phyloP scores from a whole-genome alignment of 2,888 invertebrate species.

The Microplitis deprimator region DNA sequence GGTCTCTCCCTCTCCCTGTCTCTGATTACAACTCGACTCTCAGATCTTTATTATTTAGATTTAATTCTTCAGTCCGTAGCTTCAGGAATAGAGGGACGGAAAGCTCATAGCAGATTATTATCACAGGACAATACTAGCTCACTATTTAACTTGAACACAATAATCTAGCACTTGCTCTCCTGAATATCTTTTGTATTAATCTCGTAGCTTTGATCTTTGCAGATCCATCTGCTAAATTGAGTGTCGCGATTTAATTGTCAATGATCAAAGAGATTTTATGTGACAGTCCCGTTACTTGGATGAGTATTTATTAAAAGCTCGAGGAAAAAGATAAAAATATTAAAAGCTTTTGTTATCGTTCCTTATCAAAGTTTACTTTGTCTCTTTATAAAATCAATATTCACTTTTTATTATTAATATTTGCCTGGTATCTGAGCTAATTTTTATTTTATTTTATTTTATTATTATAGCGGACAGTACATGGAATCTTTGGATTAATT shows the following conservation, averaged over 20 bases:
- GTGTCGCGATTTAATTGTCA: conserved; percentile 47
- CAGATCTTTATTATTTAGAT: too few relatives aligned
- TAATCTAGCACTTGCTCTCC: too few relatives aligned
- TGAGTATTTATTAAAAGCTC: neutral
- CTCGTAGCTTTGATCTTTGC: conserved; percentile 20
- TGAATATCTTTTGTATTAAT: conserved; percentile 8
- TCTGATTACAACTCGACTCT: too few relatives aligned
- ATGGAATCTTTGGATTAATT: neutral
- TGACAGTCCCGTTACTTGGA: conserved; percentile 2
- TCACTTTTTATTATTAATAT: neutral
- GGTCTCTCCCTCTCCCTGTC: too few relatives aligned
- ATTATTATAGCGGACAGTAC: too few relatives aligned
- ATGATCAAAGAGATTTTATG: conserved; percentile 43
- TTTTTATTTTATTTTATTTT: too few relatives aligned
- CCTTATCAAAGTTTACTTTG: neutral
- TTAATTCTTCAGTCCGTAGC: too few relatives aligned
- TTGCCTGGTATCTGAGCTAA: too few relatives aligned
- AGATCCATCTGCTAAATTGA: conserved; percentile 35
- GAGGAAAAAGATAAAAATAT: neutral
- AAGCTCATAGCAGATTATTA: too few relatives aligned
- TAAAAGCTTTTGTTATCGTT: neutral
- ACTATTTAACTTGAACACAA: too few relatives aligned
- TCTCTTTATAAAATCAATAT: neutral
- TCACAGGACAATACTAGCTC: too few relatives aligned
- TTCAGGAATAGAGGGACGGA: too few relatives aligned